phyloP scores from a whole-genome alignment of 2,797 vertebrate genomes.

The Emys orbicularis region DNA sequence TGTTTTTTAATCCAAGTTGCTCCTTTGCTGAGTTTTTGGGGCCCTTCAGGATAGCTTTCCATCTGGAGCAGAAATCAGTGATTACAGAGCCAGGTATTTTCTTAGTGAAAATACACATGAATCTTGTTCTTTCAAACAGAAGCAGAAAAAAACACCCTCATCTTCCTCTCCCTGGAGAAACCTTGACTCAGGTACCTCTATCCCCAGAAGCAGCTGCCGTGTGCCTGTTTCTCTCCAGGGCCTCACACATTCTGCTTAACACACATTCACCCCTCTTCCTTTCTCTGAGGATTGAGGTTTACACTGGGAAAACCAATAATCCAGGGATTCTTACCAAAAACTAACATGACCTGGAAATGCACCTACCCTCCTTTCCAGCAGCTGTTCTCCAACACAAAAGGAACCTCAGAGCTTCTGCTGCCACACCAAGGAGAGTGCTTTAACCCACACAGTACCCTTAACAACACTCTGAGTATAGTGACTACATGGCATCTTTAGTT shows the following conservation, averaged over 20 bases:
- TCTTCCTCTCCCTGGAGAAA: neutral
- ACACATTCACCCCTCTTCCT: neutral
- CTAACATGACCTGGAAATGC: constrained; percentile 36
- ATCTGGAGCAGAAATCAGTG: neutral
- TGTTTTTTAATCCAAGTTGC: neutral
- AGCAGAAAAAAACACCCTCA: neutral
- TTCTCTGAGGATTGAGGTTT: neutral
- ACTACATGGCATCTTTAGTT: constrained; percentile 45
- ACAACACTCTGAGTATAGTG: neutral
- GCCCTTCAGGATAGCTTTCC: neutral
- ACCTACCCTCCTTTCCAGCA: constrained; percentile 19
- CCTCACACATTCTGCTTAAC: neutral
- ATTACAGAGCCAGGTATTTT: neutral
- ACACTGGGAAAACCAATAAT: neutral
- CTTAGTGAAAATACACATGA: neutral
- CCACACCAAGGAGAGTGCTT: constrained; percentile 26
- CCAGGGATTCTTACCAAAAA: constrained; percentile 60
- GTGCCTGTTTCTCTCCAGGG: neutral
- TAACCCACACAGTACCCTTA: neutral
- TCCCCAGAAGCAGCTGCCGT: neutral
- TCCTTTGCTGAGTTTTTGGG: neutral
- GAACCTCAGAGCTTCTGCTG: neutral
- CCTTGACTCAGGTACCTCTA: neutral
- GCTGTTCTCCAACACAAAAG: neutral
- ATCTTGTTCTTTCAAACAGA: neutral